A percentile compares a stretch with the other conserved stretches of the same genome.
Evolutionary conservation across 2,113 vertebrate species (phyloP).

Genomic region (Heterotilapia buettikoferi): DNA sequence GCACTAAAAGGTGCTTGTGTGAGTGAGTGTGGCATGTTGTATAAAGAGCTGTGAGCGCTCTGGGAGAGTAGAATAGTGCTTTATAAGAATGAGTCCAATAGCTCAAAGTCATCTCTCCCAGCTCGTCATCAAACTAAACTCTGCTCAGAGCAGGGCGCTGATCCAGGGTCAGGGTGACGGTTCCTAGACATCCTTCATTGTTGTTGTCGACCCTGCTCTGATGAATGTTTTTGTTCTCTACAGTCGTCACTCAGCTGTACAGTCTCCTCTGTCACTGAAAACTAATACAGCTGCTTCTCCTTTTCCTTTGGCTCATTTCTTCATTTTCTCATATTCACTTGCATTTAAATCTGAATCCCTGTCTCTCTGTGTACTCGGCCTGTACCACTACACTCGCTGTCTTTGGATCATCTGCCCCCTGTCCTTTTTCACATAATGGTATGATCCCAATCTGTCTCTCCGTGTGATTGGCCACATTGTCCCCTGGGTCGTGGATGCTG

Average conservation of each 20-base stretch:
- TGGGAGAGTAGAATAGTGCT: background rate
- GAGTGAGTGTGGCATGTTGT: background rate
- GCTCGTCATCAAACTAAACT: background rate
- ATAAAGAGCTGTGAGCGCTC: background rate
- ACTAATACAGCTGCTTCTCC: background rate
- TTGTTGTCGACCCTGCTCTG: background rate
- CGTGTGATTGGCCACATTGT: background rate
- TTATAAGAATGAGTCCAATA: accelerated
- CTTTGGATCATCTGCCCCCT: background rate
- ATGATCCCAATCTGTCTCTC: background rate
- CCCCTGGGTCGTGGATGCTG: background rate
- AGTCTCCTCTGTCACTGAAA: background rate
- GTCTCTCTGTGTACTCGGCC: background rate
- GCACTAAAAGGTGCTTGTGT: background rate
- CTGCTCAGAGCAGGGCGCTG: background rate
- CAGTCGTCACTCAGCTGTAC: background rate
- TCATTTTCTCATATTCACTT: accelerated
- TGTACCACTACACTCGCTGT: background rate
- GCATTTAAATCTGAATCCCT: background rate
- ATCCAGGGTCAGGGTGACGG: background rate
- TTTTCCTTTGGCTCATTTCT: background rate
- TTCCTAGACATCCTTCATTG: accelerated
- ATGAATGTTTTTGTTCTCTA: background rate
- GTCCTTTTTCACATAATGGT: accelerated
- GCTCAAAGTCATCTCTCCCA: accelerated